A percentile compares a stretch with the other conserved stretches of the same genome.
These are phyloP conservation scores for Lanistes nyassanus DNA, from an alignment of 1,140 invertebrate species.

Conservation along the genomic window DNA sequence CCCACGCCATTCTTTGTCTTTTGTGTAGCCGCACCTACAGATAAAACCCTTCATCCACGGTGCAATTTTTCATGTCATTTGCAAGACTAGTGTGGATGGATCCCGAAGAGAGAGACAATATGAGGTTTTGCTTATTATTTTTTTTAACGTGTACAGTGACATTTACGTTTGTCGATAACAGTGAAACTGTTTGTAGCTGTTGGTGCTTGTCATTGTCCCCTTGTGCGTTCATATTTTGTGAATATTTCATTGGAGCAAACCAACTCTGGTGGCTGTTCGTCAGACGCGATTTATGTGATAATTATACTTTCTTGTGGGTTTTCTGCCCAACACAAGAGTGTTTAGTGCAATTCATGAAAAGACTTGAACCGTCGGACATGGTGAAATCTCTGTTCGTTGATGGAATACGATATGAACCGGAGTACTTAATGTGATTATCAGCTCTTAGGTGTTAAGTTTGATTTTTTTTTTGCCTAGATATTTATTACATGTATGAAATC, in stretches of 20 bases:
- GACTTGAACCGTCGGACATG: not conserved
- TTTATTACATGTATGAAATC: conserved; percentile 12
- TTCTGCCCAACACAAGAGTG: conserved; percentile 12
- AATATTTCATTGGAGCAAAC: conserved; percentile 17
- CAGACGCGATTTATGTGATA: conserved; percentile 28
- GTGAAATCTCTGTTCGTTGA: not conserved
- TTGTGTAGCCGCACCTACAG: not conserved
- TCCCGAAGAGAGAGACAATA: conserved; percentile 9
- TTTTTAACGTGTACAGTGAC: not conserved
- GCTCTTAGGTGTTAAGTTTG: conserved; percentile 15
- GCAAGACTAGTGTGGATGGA: not conserved
- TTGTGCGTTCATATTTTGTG: conserved; percentile 23
- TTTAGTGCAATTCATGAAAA: conserved; percentile 20
- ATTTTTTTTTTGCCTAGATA: conserved; percentile 14
- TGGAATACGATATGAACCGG: conserved; percentile 16
- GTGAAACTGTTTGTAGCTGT: conserved; percentile 10
- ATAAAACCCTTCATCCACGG: not conserved
- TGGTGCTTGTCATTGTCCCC: not conserved
- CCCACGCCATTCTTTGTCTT: conserved; percentile 1
- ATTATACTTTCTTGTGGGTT: not conserved
- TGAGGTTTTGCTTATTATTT: conserved; percentile 11
- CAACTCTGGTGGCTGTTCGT: conserved; percentile 17
- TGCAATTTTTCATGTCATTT: not conserved
- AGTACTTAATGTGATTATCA: not conserved
- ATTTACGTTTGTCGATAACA: conserved; percentile 1